Evolutionary conservation across 2,888 invertebrate genomes (phyloP).

Genomic region (Villa cingulata): DNA sequence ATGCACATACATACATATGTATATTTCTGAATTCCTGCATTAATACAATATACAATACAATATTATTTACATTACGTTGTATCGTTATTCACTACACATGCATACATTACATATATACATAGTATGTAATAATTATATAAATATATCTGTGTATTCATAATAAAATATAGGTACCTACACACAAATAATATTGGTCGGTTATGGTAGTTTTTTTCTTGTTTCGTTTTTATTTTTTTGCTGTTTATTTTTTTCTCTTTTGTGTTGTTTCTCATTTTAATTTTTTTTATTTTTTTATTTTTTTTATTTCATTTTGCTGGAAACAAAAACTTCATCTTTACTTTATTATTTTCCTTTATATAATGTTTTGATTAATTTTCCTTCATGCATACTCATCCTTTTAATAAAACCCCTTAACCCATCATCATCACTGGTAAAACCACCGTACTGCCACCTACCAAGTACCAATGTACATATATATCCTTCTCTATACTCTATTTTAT

Average conservation of each 20-base stretch:
- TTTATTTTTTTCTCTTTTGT: background rate
- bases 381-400: slow-evolving; percentile 12
- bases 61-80: background rate
- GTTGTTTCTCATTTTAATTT: no score
- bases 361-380: slow-evolving; percentile 36
- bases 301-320: slow-evolving; percentile 6
- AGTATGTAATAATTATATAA: no score
- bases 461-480: no score
- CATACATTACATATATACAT: no score
- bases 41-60: background rate
- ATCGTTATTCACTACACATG: background rate
- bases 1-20: no score
- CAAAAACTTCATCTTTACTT: slow-evolving; percentile 19
- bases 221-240: background rate
- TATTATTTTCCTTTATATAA: slow-evolving; percentile 36
- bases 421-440: no score
- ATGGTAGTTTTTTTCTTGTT: background rate
- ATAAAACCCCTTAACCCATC: background rate
- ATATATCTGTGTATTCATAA: no score
- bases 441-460: no score
- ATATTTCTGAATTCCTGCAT: background rate
- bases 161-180: background rate
- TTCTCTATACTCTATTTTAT: no score
- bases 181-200: background rate
- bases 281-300: slow-evolving; percentile 1